Evolutionary conservation across 2,888 invertebrate species (phyloP).

Genomic region (Dugesia japonica): DNA sequence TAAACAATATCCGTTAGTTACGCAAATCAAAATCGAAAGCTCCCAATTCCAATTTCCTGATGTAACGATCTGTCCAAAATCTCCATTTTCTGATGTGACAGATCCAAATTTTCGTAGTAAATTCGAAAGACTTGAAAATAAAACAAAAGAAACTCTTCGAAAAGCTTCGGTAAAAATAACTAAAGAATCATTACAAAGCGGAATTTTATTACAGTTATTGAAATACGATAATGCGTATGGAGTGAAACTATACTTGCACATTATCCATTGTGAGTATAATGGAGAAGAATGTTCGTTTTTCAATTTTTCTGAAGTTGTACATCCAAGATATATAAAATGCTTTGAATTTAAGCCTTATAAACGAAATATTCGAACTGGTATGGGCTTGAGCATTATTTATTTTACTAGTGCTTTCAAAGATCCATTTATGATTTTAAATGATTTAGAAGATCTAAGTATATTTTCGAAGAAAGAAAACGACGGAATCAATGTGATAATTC

Average conservation of each 20-base stretch:
- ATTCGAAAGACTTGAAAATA: neutral
- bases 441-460: neutral
- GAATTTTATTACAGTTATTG: neutral
- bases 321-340: slow-evolving; percentile 2
- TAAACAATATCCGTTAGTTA: neutral
- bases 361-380: neutral
- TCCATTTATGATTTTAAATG: slow-evolving; percentile 15
- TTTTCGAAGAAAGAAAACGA: slow-evolving; percentile 3
- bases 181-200: neutral
- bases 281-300: slow-evolving; percentile 12
- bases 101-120: neutral
- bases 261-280: neutral
- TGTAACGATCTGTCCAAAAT: slow-evolving; percentile 1
- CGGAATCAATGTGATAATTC: neutral
- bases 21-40: neutral
- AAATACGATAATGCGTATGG: neutral
- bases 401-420: neutral
- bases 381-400: neutral
- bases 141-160: neutral
- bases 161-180: neutral
- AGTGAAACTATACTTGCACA: neutral
- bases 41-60: neutral
- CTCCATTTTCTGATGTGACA: neutral
- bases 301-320: neutral
- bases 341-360: neutral